Conservation (phyloP, 92 coral and sea anemone genomes). For the Plumapathes pennacea region DNA sequence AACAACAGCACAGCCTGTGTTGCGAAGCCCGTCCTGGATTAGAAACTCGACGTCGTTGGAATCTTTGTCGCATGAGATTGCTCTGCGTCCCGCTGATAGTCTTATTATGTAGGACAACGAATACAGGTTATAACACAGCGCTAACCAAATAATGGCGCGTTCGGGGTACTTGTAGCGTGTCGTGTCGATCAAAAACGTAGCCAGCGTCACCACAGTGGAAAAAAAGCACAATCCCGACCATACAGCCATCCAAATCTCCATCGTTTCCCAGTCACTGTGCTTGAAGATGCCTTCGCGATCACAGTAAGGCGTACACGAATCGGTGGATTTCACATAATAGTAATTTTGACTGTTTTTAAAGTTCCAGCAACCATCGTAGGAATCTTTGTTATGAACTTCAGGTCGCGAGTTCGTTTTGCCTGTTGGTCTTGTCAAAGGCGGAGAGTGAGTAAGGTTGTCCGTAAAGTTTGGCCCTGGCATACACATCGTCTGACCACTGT, state of each 20-base stretch:
- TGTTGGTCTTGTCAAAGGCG: slow-evolving; percentile 5
- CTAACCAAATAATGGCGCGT: slow-evolving; percentile 84
- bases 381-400: slow-evolving; percentile 19
- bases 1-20: slow-evolving; percentile 91
- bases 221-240: slow-evolving; percentile 86
- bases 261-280: slow-evolving; percentile 59
- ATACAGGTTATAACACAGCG: slow-evolving; percentile 85
- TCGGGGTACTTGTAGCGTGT: slow-evolving; percentile 89
- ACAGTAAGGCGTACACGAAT: slow-evolving; percentile 86
- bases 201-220: slow-evolving; percentile 67
- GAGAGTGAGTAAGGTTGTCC: slow-evolving; percentile 19
- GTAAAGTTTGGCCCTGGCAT: slow-evolving; percentile 89
- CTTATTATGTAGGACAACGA: slow-evolving; percentile 84
- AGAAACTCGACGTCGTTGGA: slow-evolving; percentile 63
- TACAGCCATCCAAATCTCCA: slow-evolving; percentile 91
- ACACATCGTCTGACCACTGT: slow-evolving; percentile 76
- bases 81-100: slow-evolving; percentile 78
- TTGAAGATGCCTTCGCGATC: slow-evolving; percentile 86
- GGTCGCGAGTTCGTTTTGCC: slow-evolving; percentile 23
- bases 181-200: slow-evolving; percentile 88
- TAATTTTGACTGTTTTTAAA: slow-evolving; percentile 90
- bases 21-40: slow-evolving; percentile 90
- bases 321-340: slow-evolving; percentile 73
- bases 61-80: slow-evolving; percentile 88
- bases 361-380: slow-evolving; percentile 80